Percentiles rank a stretch among this genome's conserved stretches.
Conservation (phyloP, 1,140 invertebrate genomes). For the Monomorium pharaonis region DNA sequence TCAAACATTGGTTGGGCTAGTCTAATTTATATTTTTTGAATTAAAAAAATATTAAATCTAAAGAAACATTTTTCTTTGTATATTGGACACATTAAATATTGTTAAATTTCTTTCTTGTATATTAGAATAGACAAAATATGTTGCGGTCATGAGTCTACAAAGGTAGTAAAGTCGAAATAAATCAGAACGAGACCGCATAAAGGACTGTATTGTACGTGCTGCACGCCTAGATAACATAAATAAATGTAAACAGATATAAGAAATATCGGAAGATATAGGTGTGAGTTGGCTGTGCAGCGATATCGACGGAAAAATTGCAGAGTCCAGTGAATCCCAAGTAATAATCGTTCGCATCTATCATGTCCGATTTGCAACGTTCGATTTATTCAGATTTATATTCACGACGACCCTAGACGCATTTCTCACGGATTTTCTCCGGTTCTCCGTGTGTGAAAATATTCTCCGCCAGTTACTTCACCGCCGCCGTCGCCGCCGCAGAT, state of each 20-base stretch:
- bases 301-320: conserved; percentile 47
- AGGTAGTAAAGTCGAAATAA: background rate
- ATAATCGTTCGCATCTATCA: conserved; percentile 54
- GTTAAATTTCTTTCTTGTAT: background rate
- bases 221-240: conserved; percentile 7
- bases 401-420: conserved; percentile 35
- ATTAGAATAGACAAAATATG: background rate
- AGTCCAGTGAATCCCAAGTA: conserved; percentile 53
- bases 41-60: too few species aligned
- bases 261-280: conserved; percentile 31
- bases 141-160: background rate
- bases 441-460: conserved; percentile 19
- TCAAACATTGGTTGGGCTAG: too few species aligned
- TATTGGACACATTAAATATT: background rate
- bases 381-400: conserved; percentile 59
- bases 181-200: background rate
- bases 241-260: conserved; percentile 40
- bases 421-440: conserved; percentile 36
- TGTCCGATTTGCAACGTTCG: conserved; percentile 51
- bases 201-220: background rate
- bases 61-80: background rate
- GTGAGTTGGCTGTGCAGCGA: background rate
- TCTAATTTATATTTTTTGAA: too few species aligned
- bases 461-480: background rate
- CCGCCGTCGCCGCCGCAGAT: background rate